These are phyloP conservation scores for Anoura caudifer DNA, from an alignment of 2,113 vertebrate species.

Conservation along the genomic window DNA sequence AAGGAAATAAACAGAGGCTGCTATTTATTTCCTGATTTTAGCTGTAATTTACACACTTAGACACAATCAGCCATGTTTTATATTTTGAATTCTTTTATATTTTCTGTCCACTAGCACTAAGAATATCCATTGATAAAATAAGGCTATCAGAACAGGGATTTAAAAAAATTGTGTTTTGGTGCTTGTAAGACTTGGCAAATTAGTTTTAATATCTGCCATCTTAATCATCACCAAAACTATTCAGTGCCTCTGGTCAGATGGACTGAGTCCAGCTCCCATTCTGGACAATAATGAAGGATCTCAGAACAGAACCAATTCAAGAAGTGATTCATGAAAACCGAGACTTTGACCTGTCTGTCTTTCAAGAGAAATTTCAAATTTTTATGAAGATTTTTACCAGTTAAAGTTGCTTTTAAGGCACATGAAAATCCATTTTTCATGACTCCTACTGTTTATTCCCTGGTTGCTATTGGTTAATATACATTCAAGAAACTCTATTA, in stretches of 20 bases:
- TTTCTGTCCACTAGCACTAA: neutral
- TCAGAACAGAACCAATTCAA: neutral
- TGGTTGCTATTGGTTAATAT: neutral
- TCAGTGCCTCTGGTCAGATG: neutral
- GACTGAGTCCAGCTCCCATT: neutral
- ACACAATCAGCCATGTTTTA: neutral
- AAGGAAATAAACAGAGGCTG: neutral
- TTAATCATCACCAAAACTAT: neutral
- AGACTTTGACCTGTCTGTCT: neutral
- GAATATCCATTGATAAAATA: neutral
- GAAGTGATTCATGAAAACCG: neutral
- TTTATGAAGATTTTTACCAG: neutral
- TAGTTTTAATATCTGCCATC: neutral
- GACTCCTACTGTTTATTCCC: neutral
- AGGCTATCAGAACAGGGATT: neutral
- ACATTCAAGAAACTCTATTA: neutral
- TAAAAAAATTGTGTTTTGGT: neutral
- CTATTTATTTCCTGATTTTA: neutral
- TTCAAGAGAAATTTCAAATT: slow-evolving; percentile 11
- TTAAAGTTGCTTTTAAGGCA: neutral
- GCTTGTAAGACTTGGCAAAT: neutral
- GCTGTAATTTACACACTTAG: neutral
- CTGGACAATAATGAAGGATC: neutral
- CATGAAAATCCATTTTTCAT: neutral
- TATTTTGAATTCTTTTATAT: slow-evolving; percentile 25